Evolutionary conservation across 2,797 vertebrate genomes (phyloP).

Genomic region (Dicrostonyx torquatus): DNA sequence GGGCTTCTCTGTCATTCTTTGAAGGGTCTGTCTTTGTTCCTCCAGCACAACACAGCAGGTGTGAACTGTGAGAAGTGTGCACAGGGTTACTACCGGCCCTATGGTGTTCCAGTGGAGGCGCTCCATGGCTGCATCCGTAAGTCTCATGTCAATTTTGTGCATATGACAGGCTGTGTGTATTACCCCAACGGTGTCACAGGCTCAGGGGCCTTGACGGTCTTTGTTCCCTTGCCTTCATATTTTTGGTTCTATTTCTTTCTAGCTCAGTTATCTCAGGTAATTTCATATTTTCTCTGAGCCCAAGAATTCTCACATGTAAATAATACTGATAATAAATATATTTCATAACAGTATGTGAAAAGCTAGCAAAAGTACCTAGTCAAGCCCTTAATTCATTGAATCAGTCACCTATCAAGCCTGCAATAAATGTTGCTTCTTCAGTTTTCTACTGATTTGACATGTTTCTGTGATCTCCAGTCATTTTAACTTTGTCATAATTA

Average conservation of each 20-base stretch:
- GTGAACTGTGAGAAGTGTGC: conserved; percentile 94
- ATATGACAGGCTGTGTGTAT: neutral
- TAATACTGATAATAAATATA: neutral
- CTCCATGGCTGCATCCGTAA: conserved; percentile 91
- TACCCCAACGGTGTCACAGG: neutral
- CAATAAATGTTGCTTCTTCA: neutral
- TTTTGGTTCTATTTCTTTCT: neutral
- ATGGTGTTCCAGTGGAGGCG: conserved; percentile 85
- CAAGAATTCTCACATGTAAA: neutral
- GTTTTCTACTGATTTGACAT: conserved; percentile 2
- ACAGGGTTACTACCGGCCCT: conserved; percentile 91
- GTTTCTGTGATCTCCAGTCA: neutral
- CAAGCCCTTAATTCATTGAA: neutral
- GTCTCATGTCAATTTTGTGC: conserved; percentile 62
- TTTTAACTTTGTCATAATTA: conserved; percentile 12
- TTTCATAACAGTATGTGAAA: neutral
- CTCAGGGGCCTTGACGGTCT: neutral
- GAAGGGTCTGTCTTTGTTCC: conserved; percentile 49
- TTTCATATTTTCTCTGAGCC: neutral
- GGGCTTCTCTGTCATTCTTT: neutral
- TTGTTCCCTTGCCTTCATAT: neutral
- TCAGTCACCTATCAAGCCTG: neutral
- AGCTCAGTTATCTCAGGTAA: neutral
- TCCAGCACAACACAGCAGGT: conserved; percentile 95
- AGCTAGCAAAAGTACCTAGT: neutral